A percentile compares a stretch with the other conserved stretches of the same genome.
phyloP scores from a whole-genome alignment of 2,797 vertebrate genomes.

The Anniella stebbinsi region DNA sequence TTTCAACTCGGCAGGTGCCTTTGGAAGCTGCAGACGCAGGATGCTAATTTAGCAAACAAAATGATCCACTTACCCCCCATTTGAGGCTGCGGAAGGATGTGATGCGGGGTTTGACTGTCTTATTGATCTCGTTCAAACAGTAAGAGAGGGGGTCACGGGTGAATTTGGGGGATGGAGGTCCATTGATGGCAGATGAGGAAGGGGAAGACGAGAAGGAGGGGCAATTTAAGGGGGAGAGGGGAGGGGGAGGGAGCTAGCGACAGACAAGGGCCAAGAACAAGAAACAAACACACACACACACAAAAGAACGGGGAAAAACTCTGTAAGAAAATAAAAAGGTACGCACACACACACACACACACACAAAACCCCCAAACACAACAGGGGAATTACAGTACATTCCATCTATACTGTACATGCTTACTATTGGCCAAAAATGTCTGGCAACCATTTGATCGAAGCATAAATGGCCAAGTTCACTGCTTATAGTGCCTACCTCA shows the following conservation, averaged over 20 bases:
- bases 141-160: conserved; percentile 92
- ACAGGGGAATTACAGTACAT: conserved; percentile 39
- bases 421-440: not conserved
- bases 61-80: conserved; percentile 89
- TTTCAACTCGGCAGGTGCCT: not conserved
- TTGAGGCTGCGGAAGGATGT: conserved; percentile 91
- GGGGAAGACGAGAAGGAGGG: conserved; percentile 61
- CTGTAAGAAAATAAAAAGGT: conserved; percentile 37
- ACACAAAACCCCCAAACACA: not conserved
- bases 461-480: not conserved
- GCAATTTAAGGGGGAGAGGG: conserved; percentile 76
- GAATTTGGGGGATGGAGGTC: conserved; percentile 93
- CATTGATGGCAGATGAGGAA: conserved; percentile 84
- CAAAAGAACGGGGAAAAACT: conserved; percentile 19
- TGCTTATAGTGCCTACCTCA: not conserved
- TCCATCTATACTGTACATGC: conserved; percentile 25
- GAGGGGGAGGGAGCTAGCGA: conserved; percentile 81
- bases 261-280: conserved; percentile 60
- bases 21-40: not conserved
- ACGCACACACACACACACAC: conserved; percentile 1
- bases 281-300: conserved; percentile 55
- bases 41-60: conserved; percentile 21
- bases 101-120: conserved; percentile 96
- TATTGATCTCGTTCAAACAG: conserved; percentile 97
- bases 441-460: not conserved